Conservation (phyloP, 1,140 invertebrate species). For the Drosophila equinoxialis region DNA sequence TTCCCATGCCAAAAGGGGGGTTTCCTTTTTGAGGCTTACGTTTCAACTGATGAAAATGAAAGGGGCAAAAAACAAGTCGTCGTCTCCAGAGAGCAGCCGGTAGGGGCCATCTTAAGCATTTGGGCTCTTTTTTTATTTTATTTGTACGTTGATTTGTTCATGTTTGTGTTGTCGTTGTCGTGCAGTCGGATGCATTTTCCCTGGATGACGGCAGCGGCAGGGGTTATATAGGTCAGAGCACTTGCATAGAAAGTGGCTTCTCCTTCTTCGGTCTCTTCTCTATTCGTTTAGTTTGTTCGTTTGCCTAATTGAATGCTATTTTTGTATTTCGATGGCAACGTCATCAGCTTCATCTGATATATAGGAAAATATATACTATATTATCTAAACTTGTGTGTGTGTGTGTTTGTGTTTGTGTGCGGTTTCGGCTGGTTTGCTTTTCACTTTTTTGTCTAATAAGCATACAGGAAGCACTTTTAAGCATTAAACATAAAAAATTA, state of each 20-base stretch:
- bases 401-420: neutral
- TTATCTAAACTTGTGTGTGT: constrained; percentile 25
- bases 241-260: constrained; percentile 74
- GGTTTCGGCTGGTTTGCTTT: constrained; percentile 49
- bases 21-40: constrained; percentile 66
- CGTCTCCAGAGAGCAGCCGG: neutral
- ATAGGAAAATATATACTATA: neutral
- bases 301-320: constrained; percentile 78
- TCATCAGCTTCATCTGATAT: constrained; percentile 48
- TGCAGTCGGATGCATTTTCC: constrained; percentile 62
- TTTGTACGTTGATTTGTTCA: constrained; percentile 69
- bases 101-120: constrained; percentile 29
- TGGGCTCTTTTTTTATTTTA: constrained; percentile 60
- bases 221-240: constrained; percentile 79
- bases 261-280: constrained; percentile 35
- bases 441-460: constrained; percentile 79
- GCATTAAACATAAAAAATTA: constrained; percentile 45
- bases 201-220: constrained; percentile 21
- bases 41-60: constrained; percentile 68
- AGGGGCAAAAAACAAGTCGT: constrained; percentile 48
- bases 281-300: constrained; percentile 33
- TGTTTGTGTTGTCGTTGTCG: constrained; percentile 30
- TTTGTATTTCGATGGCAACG: constrained; percentile 60
- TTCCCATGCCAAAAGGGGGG: constrained; percentile 52
- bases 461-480: constrained; percentile 74